Conservation (phyloP, 2,888 invertebrate species). For the Quadroppia sp. region DNA sequence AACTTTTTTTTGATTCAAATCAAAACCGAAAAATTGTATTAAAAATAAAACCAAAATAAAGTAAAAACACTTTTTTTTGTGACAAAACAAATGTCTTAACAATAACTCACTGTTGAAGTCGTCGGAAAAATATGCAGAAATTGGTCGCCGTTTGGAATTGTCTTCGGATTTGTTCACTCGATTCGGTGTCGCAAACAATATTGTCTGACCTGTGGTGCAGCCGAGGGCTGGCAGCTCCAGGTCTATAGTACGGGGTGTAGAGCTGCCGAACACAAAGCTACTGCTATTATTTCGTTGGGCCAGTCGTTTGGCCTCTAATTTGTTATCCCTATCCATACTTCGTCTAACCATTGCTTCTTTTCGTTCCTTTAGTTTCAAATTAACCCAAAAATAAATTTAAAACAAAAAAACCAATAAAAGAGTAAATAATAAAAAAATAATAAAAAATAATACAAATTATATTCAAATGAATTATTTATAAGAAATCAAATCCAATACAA, state of each 20-base stretch:
- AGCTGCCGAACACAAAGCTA: slow-evolving; percentile 85
- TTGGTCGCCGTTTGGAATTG: slow-evolving; percentile 11
- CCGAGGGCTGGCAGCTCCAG: slow-evolving; percentile 48
- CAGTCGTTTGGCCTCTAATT: slow-evolving; percentile 72
- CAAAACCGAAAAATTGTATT: neutral
- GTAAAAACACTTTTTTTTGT: no score
- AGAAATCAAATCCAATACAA: no score
- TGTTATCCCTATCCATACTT: slow-evolving; percentile 76
- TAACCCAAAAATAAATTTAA: neutral
- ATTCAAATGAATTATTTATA: no score
- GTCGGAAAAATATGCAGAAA: slow-evolving; percentile 40
- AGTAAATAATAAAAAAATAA: neutral
- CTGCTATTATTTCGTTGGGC: slow-evolving; percentile 66
- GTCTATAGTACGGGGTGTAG: slow-evolving; percentile 68
- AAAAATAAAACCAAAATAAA: neutral
- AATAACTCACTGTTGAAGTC: slow-evolving; percentile 32
- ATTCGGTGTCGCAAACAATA: slow-evolving; percentile 21
- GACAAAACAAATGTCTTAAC: no score
- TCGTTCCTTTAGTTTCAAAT: slow-evolving; percentile 60
- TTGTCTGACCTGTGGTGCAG: slow-evolving; percentile 58
- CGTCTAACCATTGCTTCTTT: slow-evolving; percentile 78
- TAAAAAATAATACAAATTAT: no score
- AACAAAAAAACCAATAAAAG: neutral
- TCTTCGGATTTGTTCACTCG: neutral
- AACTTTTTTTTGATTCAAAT: neutral